A percentile compares a stretch with the other conserved stretches of the same genome.
Conservation (phyloP, 2,113 vertebrate species). For the Tringa solitaria region DNA sequence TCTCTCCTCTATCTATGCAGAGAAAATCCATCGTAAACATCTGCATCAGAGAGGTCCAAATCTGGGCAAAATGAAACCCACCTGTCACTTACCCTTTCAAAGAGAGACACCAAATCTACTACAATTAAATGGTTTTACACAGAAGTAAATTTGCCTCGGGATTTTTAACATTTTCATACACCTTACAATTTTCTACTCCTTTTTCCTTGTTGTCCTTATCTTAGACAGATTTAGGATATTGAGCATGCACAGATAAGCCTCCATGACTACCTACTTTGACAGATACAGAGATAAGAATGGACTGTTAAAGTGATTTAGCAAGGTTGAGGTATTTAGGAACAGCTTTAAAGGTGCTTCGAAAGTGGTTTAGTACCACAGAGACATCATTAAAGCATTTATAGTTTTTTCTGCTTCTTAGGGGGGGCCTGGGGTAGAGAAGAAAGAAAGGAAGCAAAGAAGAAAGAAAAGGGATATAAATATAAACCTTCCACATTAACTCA, state of each 20-base stretch:
- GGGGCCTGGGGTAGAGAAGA: not conserved
- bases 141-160: not conserved
- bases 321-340: slow-evolving; percentile 9
- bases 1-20: not conserved
- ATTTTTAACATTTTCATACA: slow-evolving; percentile 21
- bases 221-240: slow-evolving; percentile 55
- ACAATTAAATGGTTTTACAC: not conserved
- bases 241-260: slow-evolving; percentile 60
- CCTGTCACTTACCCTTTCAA: not conserved
- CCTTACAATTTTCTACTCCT: not conserved
- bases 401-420: not conserved
- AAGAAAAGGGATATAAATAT: not conserved
- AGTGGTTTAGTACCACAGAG: slow-evolving; percentile 19
- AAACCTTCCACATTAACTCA: not conserved
- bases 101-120: not conserved
- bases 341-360: not conserved
- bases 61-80: not conserved
- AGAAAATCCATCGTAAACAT: not conserved
- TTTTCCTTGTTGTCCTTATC: slow-evolving; percentile 41
- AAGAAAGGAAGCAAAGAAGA: not conserved
- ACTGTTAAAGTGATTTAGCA: slow-evolving; percentile 53
- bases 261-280: slow-evolving; percentile 55
- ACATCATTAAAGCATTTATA: slow-evolving; percentile 19
- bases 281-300: slow-evolving; percentile 60
- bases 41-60: not conserved